Evolutionary conservation across 2,888 invertebrate species (phyloP).

Genomic region (Heliconius aoede): DNA sequence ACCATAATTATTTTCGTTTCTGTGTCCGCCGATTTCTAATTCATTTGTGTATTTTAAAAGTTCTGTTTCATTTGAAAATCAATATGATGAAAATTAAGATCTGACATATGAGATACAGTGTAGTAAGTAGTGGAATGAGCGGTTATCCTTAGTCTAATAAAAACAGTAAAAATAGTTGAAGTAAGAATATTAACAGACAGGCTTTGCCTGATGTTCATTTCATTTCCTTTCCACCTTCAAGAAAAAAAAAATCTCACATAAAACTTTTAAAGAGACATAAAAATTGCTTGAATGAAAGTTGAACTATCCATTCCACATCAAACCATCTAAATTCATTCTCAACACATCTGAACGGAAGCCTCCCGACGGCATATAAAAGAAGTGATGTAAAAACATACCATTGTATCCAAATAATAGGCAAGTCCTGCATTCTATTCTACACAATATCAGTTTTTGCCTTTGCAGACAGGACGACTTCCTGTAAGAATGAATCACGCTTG

Average conservation of each 20-base stretch:
- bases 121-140: background rate
- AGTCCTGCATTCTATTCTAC: constrained; percentile 4
- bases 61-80: too few relatives aligned
- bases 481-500: constrained; percentile 12
- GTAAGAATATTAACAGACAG: background rate
- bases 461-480: constrained; percentile 17
- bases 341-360: background rate
- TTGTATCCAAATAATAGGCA: constrained; percentile 17
- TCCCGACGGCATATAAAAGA: constrained; percentile 1
- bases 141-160: background rate
- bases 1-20: too few relatives aligned
- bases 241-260: too few relatives aligned
- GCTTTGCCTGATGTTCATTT: too few relatives aligned
- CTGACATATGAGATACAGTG: background rate
- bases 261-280: too few relatives aligned
- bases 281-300: background rate
- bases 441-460: constrained; percentile 2
- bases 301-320: background rate
- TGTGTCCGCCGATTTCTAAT: too few relatives aligned
- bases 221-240: too few relatives aligned
- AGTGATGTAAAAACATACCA: constrained; percentile 7
- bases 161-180: background rate
- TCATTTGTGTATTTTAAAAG: too few relatives aligned
- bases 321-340: background rate
- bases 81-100: too few relatives aligned